Evolutionary conservation across 2,888 invertebrate species (phyloP), one percentile per base, ranked within the genome.

Genomic region (Julus scanicus): DNA sequence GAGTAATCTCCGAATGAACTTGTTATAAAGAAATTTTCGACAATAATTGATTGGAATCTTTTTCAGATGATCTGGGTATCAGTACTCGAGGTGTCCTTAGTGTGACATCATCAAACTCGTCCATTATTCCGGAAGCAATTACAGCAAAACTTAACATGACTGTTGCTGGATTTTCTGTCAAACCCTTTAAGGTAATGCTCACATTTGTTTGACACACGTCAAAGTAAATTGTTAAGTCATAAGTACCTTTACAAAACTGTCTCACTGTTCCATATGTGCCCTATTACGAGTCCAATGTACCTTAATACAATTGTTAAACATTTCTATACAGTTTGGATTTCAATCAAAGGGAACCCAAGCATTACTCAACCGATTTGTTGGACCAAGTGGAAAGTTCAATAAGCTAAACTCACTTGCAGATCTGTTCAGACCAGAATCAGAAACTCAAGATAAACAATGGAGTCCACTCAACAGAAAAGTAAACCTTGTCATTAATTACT

Each of bases 1-100:
- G 29, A 15, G 83, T 17, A 37, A 29, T 29, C 29, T 29, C 29
- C 29, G 29, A 1, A 29, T 9, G 17, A 49, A 49, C 8, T 49
- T 49, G 9, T 49, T 13, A 49, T 13, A 49, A 48, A 1, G 49
- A 49, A 49, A 49, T 49, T 49, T 49, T 49, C 6, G 49, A 39
- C 39, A 39, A n/a, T 9, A 15, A 29, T 29, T 29, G 29, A 29
- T 29, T 29, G 29, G 0, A 29, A 29, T 29, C 29, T 13, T 63
- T 87, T 87, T 37, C 71, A 87, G 87, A 87, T 29, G 71, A 87
- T 13, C 63, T 63, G 6, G 87, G 87, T 3, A 39, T 71, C 17
- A 87, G 87, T 15, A 63, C 87, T 40, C 87, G 63, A 63, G 39
- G 29, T 11, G 40, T 39, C 6, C 15, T 63, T 15, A 29, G 39